A percentile compares a stretch with the other conserved stretches of the same genome.
Evolutionary conservation across 2,113 vertebrate genomes (phyloP).

Genomic region (Tichodroma muraria): DNA sequence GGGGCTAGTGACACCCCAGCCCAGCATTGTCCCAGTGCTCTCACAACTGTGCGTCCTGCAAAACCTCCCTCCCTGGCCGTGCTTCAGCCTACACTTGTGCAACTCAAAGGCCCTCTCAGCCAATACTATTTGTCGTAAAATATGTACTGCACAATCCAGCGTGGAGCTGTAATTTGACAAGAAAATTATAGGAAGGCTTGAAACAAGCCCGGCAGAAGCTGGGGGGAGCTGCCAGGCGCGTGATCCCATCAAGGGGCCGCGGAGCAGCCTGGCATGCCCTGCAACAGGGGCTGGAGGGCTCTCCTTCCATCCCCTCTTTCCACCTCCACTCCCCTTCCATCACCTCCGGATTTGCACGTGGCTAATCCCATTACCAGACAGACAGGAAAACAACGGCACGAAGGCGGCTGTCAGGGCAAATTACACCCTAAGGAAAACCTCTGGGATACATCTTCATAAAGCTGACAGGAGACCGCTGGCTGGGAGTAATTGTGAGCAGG

Average conservation of each 20-base stretch:
- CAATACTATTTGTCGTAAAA: neutral
- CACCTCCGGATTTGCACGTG: neutral
- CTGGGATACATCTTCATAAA: neutral
- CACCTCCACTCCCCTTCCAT: neutral
- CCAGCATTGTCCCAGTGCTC: neutral
- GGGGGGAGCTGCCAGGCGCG: neutral
- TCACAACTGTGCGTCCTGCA: neutral
- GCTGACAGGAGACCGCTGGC: neutral
- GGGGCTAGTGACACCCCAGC: accelerated
- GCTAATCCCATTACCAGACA: constrained; percentile 21
- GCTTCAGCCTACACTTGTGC: neutral
- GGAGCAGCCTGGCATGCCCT: neutral
- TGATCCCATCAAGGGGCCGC: neutral
- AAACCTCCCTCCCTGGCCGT: neutral
- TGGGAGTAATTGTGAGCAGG: neutral
- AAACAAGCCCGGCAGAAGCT: neutral
- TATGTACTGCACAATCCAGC: neutral
- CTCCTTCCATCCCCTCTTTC: too few species aligned
- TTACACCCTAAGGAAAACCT: neutral
- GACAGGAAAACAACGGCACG: neutral
- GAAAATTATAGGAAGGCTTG: constrained; percentile 9
- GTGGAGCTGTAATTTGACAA: neutral
- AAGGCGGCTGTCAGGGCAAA: neutral
- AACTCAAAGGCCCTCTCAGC: neutral
- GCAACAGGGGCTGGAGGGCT: accelerated